Conservation (phyloP, 1,140 invertebrate species). For the Sycophaga agraensis region DNA sequence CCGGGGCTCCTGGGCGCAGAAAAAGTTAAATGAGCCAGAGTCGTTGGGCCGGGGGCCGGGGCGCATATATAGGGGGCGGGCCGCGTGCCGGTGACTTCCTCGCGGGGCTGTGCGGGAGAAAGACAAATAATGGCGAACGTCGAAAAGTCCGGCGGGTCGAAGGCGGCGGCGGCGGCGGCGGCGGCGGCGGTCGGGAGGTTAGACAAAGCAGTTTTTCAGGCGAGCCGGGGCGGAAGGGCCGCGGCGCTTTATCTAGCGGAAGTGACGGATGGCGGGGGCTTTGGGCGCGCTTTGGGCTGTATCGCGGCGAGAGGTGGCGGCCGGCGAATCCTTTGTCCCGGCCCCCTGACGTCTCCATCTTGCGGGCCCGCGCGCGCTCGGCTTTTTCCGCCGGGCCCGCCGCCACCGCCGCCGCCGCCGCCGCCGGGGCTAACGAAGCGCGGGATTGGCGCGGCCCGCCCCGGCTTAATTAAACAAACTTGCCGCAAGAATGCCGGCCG, state of each 20-base stretch:
- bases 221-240: slow-evolving; percentile 34
- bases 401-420: too few species aligned
- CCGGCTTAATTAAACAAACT: too few species aligned
- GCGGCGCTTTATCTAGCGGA: slow-evolving; percentile 46
- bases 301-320: neutral
- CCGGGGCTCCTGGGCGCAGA: neutral
- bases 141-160: slow-evolving; percentile 19
- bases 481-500: too few species aligned
- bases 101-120: neutral
- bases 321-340: slow-evolving; percentile 16
- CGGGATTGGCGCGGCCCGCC: slow-evolving; percentile 26
- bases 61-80: slow-evolving; percentile 14
- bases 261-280: slow-evolving; percentile 48
- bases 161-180: neutral
- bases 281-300: too few species aligned
- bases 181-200: neutral
- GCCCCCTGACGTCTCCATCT: slow-evolving; percentile 22
- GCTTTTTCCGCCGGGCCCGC: too few species aligned
- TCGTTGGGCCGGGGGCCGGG: neutral
- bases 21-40: slow-evolving; percentile 23
- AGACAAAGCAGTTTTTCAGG: slow-evolving; percentile 36
- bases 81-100: neutral
- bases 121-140: slow-evolving; percentile 24
- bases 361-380: neutral
- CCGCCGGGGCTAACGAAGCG: slow-evolving; percentile 11